These are phyloP conservation scores for Melikaiella ostensackeni DNA, from an alignment of 2,888 invertebrate species.

Conservation along the genomic window DNA sequence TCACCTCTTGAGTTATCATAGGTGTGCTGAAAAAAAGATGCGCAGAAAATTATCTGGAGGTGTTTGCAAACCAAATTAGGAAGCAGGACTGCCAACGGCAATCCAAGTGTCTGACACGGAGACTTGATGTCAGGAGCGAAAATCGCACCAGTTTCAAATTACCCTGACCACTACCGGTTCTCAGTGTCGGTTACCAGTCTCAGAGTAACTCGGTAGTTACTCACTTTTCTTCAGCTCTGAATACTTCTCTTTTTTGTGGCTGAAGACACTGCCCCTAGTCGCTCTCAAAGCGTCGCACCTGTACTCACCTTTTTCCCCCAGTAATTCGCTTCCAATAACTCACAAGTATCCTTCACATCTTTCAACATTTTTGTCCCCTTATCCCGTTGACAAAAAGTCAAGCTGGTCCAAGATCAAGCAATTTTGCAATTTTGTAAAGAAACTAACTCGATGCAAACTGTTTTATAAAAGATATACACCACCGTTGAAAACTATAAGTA, in stretches of 20 bases:
- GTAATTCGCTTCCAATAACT: conserved; percentile 27
- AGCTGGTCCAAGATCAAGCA: neutral
- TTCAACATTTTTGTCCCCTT: neutral
- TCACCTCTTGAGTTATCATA: conserved; percentile 29
- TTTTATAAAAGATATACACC: neutral
- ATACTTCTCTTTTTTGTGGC: conserved; percentile 5
- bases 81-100: conserved; percentile 28
- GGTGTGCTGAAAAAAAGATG: conserved; percentile 18
- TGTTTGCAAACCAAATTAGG: conserved; percentile 34
- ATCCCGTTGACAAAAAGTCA: neutral
- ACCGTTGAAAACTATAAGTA: neutral
- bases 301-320: conserved; percentile 3
- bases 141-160: conserved; percentile 40
- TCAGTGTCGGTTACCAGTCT: conserved; percentile 6
- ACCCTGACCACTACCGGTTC: conserved; percentile 30
- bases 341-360: conserved; percentile 34
- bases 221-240: conserved; percentile 39
- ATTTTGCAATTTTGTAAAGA: conserved; percentile 2
- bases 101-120: conserved; percentile 20
- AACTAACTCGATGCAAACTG: neutral
- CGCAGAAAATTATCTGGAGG: conserved; percentile 34
- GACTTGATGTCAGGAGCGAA: conserved; percentile 37
- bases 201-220: conserved; percentile 22
- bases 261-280: conserved; percentile 20
- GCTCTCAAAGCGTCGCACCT: conserved; percentile 8